Conservation (phyloP, 2,113 vertebrate genomes). For the Trichomycterus rosablanca region DNA sequence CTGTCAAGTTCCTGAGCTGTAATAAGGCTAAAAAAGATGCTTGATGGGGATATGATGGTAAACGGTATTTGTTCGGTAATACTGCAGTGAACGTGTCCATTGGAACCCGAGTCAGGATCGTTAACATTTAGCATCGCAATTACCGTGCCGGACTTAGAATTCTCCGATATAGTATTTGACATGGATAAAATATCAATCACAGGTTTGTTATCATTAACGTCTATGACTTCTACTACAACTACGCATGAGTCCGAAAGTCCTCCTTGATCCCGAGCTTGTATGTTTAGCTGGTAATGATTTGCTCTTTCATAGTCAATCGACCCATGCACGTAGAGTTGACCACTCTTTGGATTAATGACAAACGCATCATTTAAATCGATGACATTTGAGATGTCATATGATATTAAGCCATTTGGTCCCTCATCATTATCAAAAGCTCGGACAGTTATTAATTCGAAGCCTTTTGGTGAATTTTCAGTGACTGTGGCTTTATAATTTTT, state of each 20-base stretch:
- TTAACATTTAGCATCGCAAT: conserved; percentile 64
- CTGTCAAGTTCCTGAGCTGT: conserved; percentile 37
- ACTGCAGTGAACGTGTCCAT: conserved; percentile 57
- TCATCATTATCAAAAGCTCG: conserved; percentile 57
- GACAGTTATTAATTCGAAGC: conserved; percentile 38
- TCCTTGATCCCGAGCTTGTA: conserved; percentile 69
- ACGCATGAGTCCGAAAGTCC: conserved; percentile 59
- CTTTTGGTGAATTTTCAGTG: conserved; percentile 41
- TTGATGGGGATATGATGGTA: conserved; percentile 51
- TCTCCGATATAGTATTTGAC: conserved; percentile 47
- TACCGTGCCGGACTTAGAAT: conserved; percentile 51
- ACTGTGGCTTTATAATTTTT: conserved; percentile 36
- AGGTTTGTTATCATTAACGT: conserved; percentile 58
- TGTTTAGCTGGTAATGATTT: conserved; percentile 56
- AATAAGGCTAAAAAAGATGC: conserved; percentile 57
- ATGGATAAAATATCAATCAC: conserved; percentile 55
- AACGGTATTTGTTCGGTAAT: conserved; percentile 49
- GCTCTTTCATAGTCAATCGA: conserved; percentile 65
- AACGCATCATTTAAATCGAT: conserved; percentile 47
- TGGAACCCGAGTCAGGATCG: conserved; percentile 60
- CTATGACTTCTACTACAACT: conserved; percentile 63
- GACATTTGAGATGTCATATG: conserved; percentile 54
- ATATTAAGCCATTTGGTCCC: conserved; percentile 52
- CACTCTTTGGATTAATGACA: conserved; percentile 56
- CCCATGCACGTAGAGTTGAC: conserved; percentile 52